phyloP scores from a whole-genome alignment of 1,140 invertebrate species.

The Sminthurides bifidus region DNA sequence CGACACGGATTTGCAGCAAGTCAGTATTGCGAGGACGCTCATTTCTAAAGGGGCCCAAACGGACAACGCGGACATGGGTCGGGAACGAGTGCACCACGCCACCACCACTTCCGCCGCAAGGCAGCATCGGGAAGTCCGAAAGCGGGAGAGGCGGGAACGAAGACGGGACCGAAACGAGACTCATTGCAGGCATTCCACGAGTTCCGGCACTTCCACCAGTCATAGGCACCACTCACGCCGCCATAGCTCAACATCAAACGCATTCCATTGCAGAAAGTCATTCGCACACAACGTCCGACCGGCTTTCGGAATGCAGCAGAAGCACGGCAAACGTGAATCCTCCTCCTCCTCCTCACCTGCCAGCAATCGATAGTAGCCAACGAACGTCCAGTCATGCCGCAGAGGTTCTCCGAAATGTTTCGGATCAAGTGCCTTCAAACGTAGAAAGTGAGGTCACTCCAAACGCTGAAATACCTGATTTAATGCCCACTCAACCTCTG shows the following conservation, averaged over 20 bases:
- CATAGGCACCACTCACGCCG: not conserved
- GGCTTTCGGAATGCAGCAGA: no score
- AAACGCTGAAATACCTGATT: not conserved
- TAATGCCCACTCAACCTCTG: not conserved
- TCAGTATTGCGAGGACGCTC: slow-evolving; percentile 14
- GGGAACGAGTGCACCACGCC: not conserved
- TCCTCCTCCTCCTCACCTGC: not conserved
- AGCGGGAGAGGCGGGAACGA: not conserved
- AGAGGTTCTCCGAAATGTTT: not conserved
- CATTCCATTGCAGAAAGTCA: no score
- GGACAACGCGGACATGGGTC: not conserved
- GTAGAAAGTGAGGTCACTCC: not conserved
- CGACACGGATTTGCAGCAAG: no score
- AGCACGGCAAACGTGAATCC: no score
- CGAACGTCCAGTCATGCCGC: not conserved
- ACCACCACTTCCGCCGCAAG: not conserved
- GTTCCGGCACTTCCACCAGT: not conserved
- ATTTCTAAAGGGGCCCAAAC: slow-evolving; percentile 15
- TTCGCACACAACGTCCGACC: no score
- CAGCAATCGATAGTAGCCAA: not conserved
- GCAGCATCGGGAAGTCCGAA: not conserved
- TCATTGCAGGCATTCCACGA: not conserved
- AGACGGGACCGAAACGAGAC: not conserved
- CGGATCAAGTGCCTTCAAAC: not conserved
- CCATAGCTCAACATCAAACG: no score